Evolutionary conservation across 2,797 vertebrate species (phyloP).

Genomic region (Channa striata): DNA sequence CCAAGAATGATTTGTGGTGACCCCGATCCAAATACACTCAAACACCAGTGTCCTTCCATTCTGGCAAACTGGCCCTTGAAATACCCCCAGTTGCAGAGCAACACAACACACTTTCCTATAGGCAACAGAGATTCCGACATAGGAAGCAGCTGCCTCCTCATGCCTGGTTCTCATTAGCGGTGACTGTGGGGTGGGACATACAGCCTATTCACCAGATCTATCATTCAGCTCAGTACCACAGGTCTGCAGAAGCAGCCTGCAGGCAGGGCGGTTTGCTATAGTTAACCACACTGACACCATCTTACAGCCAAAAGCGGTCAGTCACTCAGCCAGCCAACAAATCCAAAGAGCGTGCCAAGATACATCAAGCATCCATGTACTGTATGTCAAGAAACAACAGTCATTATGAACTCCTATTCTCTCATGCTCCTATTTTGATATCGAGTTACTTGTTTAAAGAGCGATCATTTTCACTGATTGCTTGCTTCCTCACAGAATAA

Average conservation of each 20-base stretch:
- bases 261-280: constrained; percentile 56
- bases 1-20: background rate
- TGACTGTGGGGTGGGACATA: constrained; percentile 50
- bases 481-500: constrained; percentile 48
- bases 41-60: background rate
- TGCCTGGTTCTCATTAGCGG: constrained; percentile 68
- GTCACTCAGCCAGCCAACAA: constrained; percentile 60
- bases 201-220: constrained; percentile 57
- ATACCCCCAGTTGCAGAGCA: constrained; percentile 15
- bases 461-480: constrained; percentile 44
- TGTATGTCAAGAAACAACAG: constrained; percentile 49
- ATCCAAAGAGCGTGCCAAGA: constrained; percentile 55
- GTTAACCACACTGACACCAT: constrained; percentile 63
- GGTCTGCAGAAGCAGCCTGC: constrained; percentile 61
- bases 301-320: constrained; percentile 57
- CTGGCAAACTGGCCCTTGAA: background rate
- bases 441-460: constrained; percentile 56
- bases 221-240: constrained; percentile 58
- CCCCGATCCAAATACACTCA: constrained; percentile 11
- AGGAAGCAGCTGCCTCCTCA: constrained; percentile 51
- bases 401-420: constrained; percentile 49
- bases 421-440: constrained; percentile 45
- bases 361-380: constrained; percentile 45
- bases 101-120: constrained; percentile 36
- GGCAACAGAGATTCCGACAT: constrained; percentile 36